These are phyloP conservation scores for Ricordea florida DNA, from an alignment of 92 coral and sea anemone species.

Conservation along the genomic window DNA sequence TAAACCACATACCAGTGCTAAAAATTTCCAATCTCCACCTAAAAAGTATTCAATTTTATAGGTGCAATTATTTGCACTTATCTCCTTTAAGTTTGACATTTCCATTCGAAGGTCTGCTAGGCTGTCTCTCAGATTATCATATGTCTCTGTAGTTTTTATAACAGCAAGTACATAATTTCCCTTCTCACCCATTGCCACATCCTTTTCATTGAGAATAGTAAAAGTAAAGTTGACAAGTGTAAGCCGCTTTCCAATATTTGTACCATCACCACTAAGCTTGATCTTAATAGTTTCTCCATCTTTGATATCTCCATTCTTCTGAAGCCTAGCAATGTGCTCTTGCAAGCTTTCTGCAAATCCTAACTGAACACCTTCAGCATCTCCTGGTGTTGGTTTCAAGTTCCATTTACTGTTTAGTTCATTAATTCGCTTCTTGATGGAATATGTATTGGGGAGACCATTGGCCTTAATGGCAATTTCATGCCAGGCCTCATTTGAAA, in stretches of 20 bases:
- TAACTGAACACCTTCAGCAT: constrained; percentile 44
- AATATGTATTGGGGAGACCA: constrained; percentile 29
- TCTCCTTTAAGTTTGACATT: constrained; percentile 45
- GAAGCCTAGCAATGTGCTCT: constrained; percentile 6
- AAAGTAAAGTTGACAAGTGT: constrained; percentile 43
- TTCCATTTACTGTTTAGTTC: constrained; percentile 42
- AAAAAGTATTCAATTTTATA: constrained; percentile 64
- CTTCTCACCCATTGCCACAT: constrained; percentile 45
- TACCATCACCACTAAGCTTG: constrained; percentile 53
- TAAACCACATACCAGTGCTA: constrained; percentile 66
- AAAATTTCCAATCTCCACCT: constrained; percentile 74
- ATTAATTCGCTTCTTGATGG: constrained; percentile 16
- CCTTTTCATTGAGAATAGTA: constrained; percentile 54
- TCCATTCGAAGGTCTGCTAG: constrained; percentile 56
- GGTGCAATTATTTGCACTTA: constrained; percentile 27
- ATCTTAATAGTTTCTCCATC: constrained; percentile 10
- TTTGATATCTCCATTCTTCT: not conserved
- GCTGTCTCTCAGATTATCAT: constrained; percentile 45
- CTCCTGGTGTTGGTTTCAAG: constrained; percentile 52
- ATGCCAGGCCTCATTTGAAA: constrained; percentile 66
- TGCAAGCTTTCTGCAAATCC: constrained; percentile 29
- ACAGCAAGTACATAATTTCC: constrained; percentile 49
- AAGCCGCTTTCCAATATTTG: constrained; percentile 53
- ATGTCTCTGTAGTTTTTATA: constrained; percentile 41
- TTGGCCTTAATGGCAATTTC: constrained; percentile 55